These are phyloP conservation scores for Tetragonula clypearis DNA, from an alignment of 1,140 invertebrate species.

Conservation along the genomic window DNA sequence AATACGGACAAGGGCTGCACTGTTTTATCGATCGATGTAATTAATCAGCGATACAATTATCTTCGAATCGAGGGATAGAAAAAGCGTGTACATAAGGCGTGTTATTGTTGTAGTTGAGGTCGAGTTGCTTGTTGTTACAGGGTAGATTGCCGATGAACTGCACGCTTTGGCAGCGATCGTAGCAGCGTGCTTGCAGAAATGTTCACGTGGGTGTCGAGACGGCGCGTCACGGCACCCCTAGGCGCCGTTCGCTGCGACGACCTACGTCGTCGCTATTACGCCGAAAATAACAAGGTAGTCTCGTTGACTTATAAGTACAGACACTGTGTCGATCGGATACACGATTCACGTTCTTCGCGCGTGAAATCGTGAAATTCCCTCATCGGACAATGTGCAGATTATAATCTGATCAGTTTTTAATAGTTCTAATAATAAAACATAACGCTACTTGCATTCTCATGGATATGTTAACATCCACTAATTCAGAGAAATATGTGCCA, in stretches of 20 bases:
- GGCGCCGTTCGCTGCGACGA: constrained; percentile 57
- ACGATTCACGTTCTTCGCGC: constrained; percentile 44
- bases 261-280: constrained; percentile 39
- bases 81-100: not conserved
- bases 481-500: not conserved
- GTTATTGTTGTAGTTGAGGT: not conserved
- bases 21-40: not conserved
- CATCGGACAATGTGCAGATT: not conserved
- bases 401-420: constrained; percentile 31
- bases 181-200: constrained; percentile 44
- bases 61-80: not conserved
- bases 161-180: constrained; percentile 57
- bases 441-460: not conserved
- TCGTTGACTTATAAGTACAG: constrained; percentile 44
- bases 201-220: constrained; percentile 66
- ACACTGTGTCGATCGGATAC: constrained; percentile 7
- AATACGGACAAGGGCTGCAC: too few relatives aligned
- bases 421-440: not conserved
- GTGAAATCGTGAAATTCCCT: constrained; percentile 19
- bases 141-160: not conserved
- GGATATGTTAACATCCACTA: not conserved
- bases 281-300: constrained; percentile 65
- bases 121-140: not conserved
- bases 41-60: not conserved
- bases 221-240: constrained; percentile 55